Evolutionary conservation across 2,888 invertebrate genomes (phyloP), one percentile per base, ranked within the genome.

Genomic region (Eupithecia centaureata): DNA sequence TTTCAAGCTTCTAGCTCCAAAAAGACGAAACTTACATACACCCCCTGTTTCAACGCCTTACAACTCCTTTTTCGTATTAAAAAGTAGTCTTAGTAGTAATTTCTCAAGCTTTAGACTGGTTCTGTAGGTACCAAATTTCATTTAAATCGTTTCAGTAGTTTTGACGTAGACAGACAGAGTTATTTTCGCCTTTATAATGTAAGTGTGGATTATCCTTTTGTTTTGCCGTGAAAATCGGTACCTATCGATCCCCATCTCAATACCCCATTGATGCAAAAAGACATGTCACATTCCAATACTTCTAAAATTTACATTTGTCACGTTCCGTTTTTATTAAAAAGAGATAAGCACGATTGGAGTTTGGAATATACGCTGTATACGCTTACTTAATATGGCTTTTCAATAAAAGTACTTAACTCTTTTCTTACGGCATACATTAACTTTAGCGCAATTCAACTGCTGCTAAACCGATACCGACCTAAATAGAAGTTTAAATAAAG

Each of bases 191-290:
- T n/a, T n/a, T n/a, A n/a, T n/a, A n/a, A n/a, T n/a, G n/a, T n/a
- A n/a, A n/a, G n/a, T n/a, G n/a, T n/a, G n/a, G n/a, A 38, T n/a
- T 38, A 51, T 51, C 51, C 51, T 51, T 51, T 25, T 22, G 51
- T 51, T 25, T 51, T 51, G 13, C 25, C 4, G 47, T 15, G 38
- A n/a, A 8, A 32, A 5, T 32, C 10, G 8, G 10, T 42, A 42
- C 10, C 42, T 22, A 22, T 4, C 12, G 22, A 22, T 47, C 42
- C 42, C 8, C 4, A 2, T 3, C 3, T 47, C 47, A 4, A 10
- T 4, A 47, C 10, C 18, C 2, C 12, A 47, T 22, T 12, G 47
- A 47, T 47, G 10, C 1, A 18, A 42, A 18, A 47, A 2, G 7
- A n/a, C 22, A 47, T 47, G 22, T 47, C 47, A 47, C 47, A 22